Evolutionary conservation across 2,797 vertebrate genomes (phyloP), one percentile per base, ranked within the genome.

Genomic region (Macropus fuliginosus): DNA sequence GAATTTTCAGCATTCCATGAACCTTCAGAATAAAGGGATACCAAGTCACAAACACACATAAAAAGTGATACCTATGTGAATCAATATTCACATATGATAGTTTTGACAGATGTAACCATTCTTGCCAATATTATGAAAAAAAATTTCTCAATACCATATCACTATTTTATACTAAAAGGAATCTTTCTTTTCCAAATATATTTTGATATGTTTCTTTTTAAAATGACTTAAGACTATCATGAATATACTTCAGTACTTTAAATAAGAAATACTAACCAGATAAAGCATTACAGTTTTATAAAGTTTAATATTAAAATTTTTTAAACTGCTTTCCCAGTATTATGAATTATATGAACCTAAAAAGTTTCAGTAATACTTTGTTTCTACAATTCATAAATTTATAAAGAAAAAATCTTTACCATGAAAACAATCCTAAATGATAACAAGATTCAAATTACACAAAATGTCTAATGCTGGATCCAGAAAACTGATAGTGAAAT

Each of bases 101-200:
- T 92, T 96, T 96, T n/a, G 18, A 93, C 27, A 91, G n/a, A 90
- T 55, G 94, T 93, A 50, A 46, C 95, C 81, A 46, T 91, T 93
- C 50, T 93, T 91, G 13, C 18, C 87, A 90, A 90, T 91, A 14
- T 92, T 91, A 91, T 18, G 59, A n/a, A 66, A 93, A 59, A 57
- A 62, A 57, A 40, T 93, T 10, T 62, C 54, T 40, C n/a, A 55
- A 52, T 57, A 94, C 62, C 18, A 13, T 34, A 57, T 29, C 50
- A 92, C 10, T 90, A 57, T 54, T 81, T 18, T 54, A 46, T 87
- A 46, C 40, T 87, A 87, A 87, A 87, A 46, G 18, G 62, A 46
- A 34, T 93, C 40, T 16, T 55, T 40, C 27, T 16, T 31, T 34
- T 93, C 18, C 74, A 21, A 56, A 87, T 96, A n/a, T 52, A 91